Evolutionary conservation across 2,797 vertebrate genomes (phyloP), one percentile per base, ranked within the genome.

Genomic region (Chloroceryle amazona): DNA sequence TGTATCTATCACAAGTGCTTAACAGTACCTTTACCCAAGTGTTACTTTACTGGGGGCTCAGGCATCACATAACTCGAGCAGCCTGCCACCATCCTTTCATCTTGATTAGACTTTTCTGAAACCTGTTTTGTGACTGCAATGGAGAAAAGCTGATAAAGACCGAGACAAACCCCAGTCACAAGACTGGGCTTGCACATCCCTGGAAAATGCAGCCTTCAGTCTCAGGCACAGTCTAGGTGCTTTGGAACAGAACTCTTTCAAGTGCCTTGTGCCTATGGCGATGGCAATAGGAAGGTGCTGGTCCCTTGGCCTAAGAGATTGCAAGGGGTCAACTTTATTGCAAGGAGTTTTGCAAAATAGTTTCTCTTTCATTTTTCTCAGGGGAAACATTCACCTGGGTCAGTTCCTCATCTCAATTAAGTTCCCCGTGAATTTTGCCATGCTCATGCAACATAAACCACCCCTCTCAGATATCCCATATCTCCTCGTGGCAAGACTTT

Each of bases 401-500:
- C 31, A 74, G 1, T 25, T 16, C 28, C 37, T 51, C 12, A 37
- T 91, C 51, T 22, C 22, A 46, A 0, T 13, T 57, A 62, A 81
- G 7, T 28, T 86, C 54, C 31, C 35, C n/a, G 2, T 23, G 37
- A 74, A 51, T 68, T 91, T 39, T 81, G 26, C 22, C n/a, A 6
- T 0, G 3, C 4, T 54, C 10, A 8, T 3, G 9, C 14, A 70
- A 81, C 35, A 31, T 46, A 84, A 76, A 55, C 3, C 72, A 14
- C 28, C 58, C 5, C 51, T 17, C 13, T 71, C 2, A 1, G 5
- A 4, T 18, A 79, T 23, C n/a, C 0, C 1, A 11, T 37, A 39
- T 47, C 41, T 68, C 31, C 15, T 72, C 16, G 8, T 22, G 75
- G 28, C 18, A 81, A 67, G 47, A 35, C 26, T 54, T 75, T 71